Base-by-base conservation (phyloP, 37 sponge, comb jelly and placozoan species). In the Aplysina aerophoba region DNA sequence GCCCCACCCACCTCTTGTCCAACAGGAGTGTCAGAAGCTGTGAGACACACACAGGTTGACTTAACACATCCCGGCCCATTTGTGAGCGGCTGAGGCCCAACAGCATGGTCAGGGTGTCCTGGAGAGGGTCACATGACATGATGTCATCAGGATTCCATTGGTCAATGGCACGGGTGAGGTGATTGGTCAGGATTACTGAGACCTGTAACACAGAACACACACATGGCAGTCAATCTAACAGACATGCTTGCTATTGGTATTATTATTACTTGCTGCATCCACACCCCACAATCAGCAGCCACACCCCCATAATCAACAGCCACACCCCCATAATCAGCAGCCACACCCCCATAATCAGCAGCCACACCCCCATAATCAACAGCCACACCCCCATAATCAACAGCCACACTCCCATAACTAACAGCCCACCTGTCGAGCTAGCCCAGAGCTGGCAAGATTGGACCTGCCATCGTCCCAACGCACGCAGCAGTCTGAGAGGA, bases 21-120 rank as follows among this genome's bases (percentile, higher is more conserved):
- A 93, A 87, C 65, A 98, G 89, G 15, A 98, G 93, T 17, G 87
- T 86, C 41, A 98, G 90, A 14, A 98, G 94, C 50, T 91, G 93
- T 19, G 94, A 91, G 75, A 98, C 90, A 79, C 96, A 98, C 19
- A 90, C 89, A 35, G 96, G 94, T 59, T 93, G 96, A 38, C 92
- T 91, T 58, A 95, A 88, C 61, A 95, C 88, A 53, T 90, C 86
- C 22, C 90, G 59, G 5, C 98, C 98, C 89, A 98, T 85, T 17
- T 90, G 87, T 56, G 94, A 93, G 81, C 89, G 85, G 56, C 91
- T 90, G 56, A 98, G 89, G 19, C 91, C 93, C 31, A 93, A 90
- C 36, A 95, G 91, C 72, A 95, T 74, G 30, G 96, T 88, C 58
- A 98, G 94, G 65, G 90, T 94, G 54, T 95, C 95, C 39, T 98